These are phyloP conservation scores for Bellardia bayeri DNA, from an alignment of 2,888 invertebrate species.

Conservation along the genomic window DNA sequence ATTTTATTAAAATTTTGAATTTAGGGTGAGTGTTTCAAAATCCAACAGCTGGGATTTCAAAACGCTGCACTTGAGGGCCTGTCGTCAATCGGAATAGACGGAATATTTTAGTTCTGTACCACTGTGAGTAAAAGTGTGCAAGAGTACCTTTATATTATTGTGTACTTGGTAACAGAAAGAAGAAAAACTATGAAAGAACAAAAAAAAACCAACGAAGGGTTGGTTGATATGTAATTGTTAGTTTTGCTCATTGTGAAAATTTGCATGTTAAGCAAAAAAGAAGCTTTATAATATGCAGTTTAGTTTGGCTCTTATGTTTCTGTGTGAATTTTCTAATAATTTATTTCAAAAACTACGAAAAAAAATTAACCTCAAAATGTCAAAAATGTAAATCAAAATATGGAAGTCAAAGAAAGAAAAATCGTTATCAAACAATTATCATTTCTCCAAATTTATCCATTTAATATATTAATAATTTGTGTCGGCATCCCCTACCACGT, in stretches of 20 bases:
- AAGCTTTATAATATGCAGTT: constrained; percentile 45
- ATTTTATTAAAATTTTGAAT: no score
- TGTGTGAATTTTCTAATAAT: not conserved
- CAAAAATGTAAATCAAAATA: not conserved
- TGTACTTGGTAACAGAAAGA: not conserved
- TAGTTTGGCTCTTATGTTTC: constrained; percentile 2
- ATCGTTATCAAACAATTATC: no score
- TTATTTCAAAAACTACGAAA: not conserved
- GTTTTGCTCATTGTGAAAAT: constrained; percentile 43
- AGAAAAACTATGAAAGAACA: not conserved
- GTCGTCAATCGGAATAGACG: no score
- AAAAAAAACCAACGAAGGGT: not conserved
- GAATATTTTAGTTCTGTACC: not conserved
- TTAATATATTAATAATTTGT: no score
- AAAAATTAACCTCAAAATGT: constrained; percentile 37
- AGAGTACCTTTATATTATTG: constrained; percentile 3
- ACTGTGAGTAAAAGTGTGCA: not conserved
- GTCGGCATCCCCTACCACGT: no score
- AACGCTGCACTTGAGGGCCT: no score
- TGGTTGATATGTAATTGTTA: not conserved
- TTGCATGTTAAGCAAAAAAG: constrained; percentile 60
- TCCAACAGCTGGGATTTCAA: no score
- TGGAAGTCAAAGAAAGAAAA: no score
- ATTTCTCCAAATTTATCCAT: no score
- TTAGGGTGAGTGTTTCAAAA: no score